These are phyloP conservation scores for Pseudois nayaur DNA, from an alignment of 2,113 vertebrate genomes.

Conservation along the genomic window DNA sequence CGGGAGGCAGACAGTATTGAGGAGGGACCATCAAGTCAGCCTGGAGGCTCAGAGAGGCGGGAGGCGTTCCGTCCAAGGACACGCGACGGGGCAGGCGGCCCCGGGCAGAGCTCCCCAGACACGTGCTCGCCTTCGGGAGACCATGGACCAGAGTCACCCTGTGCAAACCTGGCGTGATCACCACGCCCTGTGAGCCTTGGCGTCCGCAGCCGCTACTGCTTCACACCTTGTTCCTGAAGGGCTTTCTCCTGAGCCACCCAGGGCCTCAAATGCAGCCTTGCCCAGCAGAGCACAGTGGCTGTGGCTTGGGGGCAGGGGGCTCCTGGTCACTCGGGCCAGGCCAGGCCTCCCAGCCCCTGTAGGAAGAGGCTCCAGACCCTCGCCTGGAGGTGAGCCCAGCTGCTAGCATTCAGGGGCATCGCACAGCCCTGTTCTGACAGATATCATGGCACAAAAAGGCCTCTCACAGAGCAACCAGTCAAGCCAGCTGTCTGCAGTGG, in stretches of 20 bases:
- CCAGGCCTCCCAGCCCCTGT: not conserved
- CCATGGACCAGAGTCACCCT: rapidly evolving
- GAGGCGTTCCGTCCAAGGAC: not conserved
- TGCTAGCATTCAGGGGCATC: rapidly evolving
- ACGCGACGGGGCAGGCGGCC: rapidly evolving
- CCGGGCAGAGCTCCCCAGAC: not conserved
- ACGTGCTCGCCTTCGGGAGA: rapidly evolving
- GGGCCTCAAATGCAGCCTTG: not conserved
- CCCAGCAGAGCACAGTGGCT: not conserved
- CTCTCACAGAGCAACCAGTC: not conserved
- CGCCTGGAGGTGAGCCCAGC: not conserved
- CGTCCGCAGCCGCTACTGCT: not conserved
- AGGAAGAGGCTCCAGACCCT: not conserved
- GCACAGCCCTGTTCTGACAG: not conserved
- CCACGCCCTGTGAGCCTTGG: rapidly evolving
- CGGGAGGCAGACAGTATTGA: not conserved
- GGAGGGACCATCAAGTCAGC: too few relatives aligned
- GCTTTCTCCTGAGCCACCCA: not conserved
- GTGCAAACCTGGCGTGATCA: not conserved
- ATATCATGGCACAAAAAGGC: not conserved
- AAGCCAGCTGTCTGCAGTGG: not conserved
- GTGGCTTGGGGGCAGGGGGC: not conserved
- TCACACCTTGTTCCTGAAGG: not conserved
- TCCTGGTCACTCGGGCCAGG: too few relatives aligned
- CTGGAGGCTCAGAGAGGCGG: not conserved